Evolutionary conservation across 1,140 invertebrate genomes (phyloP).

Genomic region (Pogonomyrmex californicus): DNA sequence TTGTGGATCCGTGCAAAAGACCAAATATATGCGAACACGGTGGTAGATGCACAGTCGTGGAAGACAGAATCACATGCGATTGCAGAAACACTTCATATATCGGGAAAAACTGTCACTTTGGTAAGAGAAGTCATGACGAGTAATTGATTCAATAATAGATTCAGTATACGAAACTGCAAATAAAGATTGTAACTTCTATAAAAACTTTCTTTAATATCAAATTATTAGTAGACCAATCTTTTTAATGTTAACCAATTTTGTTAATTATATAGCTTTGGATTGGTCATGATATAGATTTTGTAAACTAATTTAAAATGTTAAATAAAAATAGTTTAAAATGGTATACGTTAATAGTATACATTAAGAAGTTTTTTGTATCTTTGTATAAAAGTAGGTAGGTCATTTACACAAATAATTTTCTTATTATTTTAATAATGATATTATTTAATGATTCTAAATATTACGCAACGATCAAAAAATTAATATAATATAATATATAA

Average conservation of each 20-base stretch:
- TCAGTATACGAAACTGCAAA: not conserved
- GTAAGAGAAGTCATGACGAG: slow-evolving; percentile 82
- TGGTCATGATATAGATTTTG: not conserved
- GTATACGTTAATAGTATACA: not conserved
- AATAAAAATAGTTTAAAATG: not conserved
- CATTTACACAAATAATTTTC: not conserved
- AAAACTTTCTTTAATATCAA: not conserved
- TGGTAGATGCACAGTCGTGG: slow-evolving; percentile 95
- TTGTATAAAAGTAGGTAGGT: not conserved
- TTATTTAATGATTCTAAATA: not conserved
- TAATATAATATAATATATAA: not conserved
- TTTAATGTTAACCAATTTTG: not conserved
- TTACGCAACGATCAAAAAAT: not conserved
- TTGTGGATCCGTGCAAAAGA: slow-evolving; percentile 95
- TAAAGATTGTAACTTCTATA: not conserved
- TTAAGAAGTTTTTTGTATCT: not conserved
- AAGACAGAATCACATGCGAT: slow-evolving; percentile 95
- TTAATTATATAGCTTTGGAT: not conserved
- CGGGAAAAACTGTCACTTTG: slow-evolving; percentile 97
- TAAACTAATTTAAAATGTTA: not conserved
- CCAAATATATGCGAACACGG: slow-evolving; percentile 97
- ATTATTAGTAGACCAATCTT: not conserved
- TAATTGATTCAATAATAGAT: not conserved
- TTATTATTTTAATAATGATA: not conserved
- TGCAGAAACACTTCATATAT: slow-evolving; percentile 95